Conservation (phyloP, 1,140 invertebrate species). For the Dolichoris vasculosae region DNA sequence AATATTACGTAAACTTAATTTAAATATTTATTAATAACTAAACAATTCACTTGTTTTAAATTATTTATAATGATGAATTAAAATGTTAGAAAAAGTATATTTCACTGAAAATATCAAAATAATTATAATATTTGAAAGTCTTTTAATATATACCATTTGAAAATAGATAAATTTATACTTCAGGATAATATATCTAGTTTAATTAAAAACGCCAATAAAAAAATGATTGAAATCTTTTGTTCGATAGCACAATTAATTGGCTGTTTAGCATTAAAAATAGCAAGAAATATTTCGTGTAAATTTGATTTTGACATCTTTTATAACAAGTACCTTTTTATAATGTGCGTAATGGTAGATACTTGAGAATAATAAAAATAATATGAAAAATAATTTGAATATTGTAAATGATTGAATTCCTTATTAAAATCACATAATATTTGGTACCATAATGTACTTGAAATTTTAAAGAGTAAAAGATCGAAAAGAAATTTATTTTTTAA, state of each 20-base stretch:
- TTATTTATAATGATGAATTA: too few relatives aligned
- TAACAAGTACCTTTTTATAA: background rate
- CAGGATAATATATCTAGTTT: too few relatives aligned
- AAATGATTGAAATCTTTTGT: background rate
- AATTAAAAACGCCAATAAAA: background rate
- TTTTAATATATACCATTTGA: too few relatives aligned
- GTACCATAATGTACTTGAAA: background rate
- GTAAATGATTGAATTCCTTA: background rate
- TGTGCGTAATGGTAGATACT: background rate
- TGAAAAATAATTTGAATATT: background rate
- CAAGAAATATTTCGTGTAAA: background rate
- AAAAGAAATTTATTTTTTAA: background rate
- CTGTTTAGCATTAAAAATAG: background rate
- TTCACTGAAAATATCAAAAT: too few relatives aligned
- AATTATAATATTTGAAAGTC: too few relatives aligned
- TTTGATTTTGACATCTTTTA: background rate
- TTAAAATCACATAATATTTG: background rate
- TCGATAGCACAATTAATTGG: background rate
- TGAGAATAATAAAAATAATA: background rate
- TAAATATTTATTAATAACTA: too few relatives aligned
- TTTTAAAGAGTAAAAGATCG: background rate
- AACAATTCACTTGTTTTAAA: too few relatives aligned
- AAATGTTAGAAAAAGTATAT: too few relatives aligned
- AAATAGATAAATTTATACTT: too few relatives aligned
- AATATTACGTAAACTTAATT: too few relatives aligned